Conservation (phyloP, 2,888 invertebrate genomes). For the Toxonevra muliebris region DNA sequence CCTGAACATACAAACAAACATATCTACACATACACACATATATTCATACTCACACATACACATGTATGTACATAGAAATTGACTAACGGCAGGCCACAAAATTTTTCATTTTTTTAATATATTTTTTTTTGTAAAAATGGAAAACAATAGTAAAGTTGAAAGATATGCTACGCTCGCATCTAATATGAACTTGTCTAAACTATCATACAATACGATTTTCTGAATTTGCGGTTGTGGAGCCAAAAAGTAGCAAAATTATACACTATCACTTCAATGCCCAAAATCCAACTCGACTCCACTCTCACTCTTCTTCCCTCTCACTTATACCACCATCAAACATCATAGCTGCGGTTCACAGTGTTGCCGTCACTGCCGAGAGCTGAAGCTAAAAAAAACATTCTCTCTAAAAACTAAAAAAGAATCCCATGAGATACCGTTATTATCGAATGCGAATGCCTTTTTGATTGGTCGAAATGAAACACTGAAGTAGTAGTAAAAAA, state of each 20-base stretch:
- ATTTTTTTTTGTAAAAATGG: too few species aligned
- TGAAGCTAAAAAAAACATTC: background rate
- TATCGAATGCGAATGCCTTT: constrained; percentile 20
- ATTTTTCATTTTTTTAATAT: background rate
- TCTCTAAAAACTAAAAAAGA: background rate
- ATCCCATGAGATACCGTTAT: constrained; percentile 7
- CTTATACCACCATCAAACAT: background rate
- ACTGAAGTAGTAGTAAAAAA: background rate
- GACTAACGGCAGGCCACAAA: background rate
- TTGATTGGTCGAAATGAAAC: constrained; percentile 6
- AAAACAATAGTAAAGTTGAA: too few species aligned
- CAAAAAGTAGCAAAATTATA: background rate
- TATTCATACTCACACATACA: background rate
- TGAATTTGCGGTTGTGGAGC: background rate
- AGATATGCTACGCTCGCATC: constrained; percentile 15
- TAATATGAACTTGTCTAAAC: constrained; percentile 14
- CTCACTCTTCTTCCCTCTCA: too few species aligned
- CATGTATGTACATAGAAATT: background rate
- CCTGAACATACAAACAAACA: background rate
- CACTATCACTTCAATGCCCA: background rate
- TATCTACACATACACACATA: background rate
- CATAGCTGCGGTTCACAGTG: background rate
- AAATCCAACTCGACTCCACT: too few species aligned
- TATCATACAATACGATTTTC: background rate
- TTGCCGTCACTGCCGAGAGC: background rate